Evolutionary conservation across 2,113 vertebrate genomes (phyloP).

Genomic region (Brachionichthys hirsutus): DNA sequence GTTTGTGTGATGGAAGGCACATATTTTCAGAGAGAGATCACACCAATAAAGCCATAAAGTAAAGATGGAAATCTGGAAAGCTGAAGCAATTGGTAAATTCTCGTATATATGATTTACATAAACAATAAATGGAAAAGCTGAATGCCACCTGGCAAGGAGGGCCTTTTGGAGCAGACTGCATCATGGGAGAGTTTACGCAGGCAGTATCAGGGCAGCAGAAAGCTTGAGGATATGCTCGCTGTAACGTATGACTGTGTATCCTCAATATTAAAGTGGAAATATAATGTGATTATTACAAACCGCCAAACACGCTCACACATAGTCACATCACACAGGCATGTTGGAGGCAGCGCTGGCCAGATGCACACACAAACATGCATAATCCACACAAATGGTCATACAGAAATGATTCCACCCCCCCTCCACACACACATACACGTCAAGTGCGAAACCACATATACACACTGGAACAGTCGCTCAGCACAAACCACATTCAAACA

Average conservation of each 20-base stretch:
- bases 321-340: slow-evolving; percentile 26
- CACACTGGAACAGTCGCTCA: slow-evolving; percentile 42
- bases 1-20: slow-evolving; percentile 54
- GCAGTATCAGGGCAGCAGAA: slow-evolving; percentile 30
- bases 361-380: slow-evolving; percentile 21
- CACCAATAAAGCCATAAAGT: slow-evolving; percentile 59
- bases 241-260: slow-evolving; percentile 21
- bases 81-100: slow-evolving; percentile 27
- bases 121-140: slow-evolving; percentile 71
- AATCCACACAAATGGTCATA: slow-evolving; percentile 12
- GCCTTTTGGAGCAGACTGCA: slow-evolving; percentile 55
- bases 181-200: slow-evolving; percentile 35
- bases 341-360: slow-evolving; percentile 12
- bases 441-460: slow-evolving; percentile 55
- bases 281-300: slow-evolving; percentile 52
- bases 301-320: slow-evolving; percentile 20
- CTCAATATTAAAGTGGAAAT: slow-evolving; percentile 45
- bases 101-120: slow-evolving; percentile 71
- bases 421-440: slow-evolving; percentile 22
- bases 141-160: slow-evolving; percentile 56
- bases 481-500: slow-evolving; percentile 62
- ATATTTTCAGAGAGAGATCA: slow-evolving; percentile 61
- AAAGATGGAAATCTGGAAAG: slow-evolving; percentile 65
- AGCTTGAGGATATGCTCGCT: slow-evolving; percentile 28
- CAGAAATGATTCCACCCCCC: background rate